Evolutionary conservation across 2,888 invertebrate genomes (phyloP), one percentile per base, ranked within the genome.

Genomic region (Falcaria lacertinaria): DNA sequence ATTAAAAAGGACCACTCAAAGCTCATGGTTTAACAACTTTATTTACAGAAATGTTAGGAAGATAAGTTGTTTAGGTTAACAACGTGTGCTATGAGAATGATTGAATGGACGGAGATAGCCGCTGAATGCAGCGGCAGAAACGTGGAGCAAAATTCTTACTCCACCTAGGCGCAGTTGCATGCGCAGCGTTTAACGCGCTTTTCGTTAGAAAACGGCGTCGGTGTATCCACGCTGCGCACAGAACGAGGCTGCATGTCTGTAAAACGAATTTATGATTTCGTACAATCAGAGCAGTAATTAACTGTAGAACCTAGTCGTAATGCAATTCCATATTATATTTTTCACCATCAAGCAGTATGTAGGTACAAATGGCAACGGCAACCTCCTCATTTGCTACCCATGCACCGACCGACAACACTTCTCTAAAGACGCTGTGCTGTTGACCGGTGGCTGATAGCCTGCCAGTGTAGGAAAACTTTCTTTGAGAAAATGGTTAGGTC

Each of bases 181-280:
- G 94, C 91, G 85, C 93, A 94, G 69, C 94, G 92, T 80, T 94
- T 93, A 33, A 93, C 91, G 65, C 94, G 92, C 77, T 94, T 93
- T 62, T 92, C 91, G 42, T n/a, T n/a, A n/a, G n/a, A n/a, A n/a
- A n/a, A n/a, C n/a, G n/a, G n/a, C n/a, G n/a, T n/a, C n/a, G n/a
- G n/a, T n/a, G n/a, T n/a, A n/a, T n/a, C n/a, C n/a, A 91, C 90
- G 70, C 91, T 92, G 64, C 94, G 93, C 3, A 89, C 85, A 0
- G 89, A 89, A 69, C 96, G 93, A 45, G 96, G 96, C 77, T 96
- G 96, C 70, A 96, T 93, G 74, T 93, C 96, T 96, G 90, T 34
- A 89, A 86, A 63, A 58, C 6, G 6, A 19, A 11, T 11, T 11
- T 28, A 1, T 28, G 11, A 11, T 28, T 11, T 22, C 1, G 7